Evolutionary conservation across 2,797 vertebrate genomes (phyloP).

Genomic region (Falco biarmicus): DNA sequence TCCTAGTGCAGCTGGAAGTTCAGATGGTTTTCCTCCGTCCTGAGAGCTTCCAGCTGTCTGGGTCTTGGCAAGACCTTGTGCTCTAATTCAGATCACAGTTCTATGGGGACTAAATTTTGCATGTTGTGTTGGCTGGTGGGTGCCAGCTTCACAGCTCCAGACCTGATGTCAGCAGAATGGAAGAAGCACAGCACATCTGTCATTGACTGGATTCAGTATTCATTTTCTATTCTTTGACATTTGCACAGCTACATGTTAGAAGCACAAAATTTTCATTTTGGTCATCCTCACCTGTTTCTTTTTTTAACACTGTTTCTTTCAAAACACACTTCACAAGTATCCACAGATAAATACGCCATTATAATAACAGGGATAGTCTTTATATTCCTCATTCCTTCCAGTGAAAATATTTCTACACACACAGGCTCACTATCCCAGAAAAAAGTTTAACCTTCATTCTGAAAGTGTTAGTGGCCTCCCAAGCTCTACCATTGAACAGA

Average conservation of each 20-base stretch:
- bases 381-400: background rate
- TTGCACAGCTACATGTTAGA: background rate
- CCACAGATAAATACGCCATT: background rate
- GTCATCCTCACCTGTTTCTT: background rate
- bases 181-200: background rate
- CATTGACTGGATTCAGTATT: background rate
- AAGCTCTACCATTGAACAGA: background rate
- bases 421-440: too few species aligned
- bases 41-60: background rate
- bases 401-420: background rate
- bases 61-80: background rate
- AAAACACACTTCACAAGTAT: background rate
- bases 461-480: background rate
- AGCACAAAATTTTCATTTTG: background rate
- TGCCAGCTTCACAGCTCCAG: background rate
- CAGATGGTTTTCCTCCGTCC: background rate
- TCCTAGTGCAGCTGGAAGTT: background rate
- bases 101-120: background rate
- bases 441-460: background rate
- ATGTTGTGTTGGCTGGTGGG: fast-evolving
- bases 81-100: background rate
- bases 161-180: background rate
- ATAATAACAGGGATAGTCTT: background rate
- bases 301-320: background rate
- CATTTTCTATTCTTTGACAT: background rate